phyloP scores from a whole-genome alignment of 2,113 vertebrate species.

The Platichthys stellatus region DNA sequence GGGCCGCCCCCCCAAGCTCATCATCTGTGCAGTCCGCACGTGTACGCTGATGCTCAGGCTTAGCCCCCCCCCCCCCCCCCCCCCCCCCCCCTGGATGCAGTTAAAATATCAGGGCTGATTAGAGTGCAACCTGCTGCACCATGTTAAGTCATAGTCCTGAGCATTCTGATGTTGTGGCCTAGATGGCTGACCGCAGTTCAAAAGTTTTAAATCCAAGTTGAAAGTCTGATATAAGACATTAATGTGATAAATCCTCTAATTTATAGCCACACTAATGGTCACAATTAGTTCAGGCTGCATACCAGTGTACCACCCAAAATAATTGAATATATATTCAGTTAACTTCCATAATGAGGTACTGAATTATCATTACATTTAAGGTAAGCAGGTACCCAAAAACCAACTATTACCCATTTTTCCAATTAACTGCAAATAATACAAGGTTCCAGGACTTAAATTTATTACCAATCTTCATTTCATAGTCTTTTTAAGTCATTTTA shows the following conservation, averaged over 20 bases:
- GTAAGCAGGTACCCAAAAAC: too few relatives aligned
- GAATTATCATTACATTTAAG: too few relatives aligned
- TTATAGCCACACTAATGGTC: too few relatives aligned
- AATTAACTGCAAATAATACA: too few relatives aligned
- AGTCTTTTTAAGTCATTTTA: too few relatives aligned
- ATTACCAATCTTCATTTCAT: too few relatives aligned
- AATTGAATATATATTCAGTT: too few relatives aligned
- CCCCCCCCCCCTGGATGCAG: constrained; percentile 28
- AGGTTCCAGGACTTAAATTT: too few relatives aligned
- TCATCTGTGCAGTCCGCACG: constrained; percentile 56
- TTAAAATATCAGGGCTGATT: constrained; percentile 64
- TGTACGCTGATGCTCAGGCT: constrained; percentile 61
- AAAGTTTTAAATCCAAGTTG: not conserved
- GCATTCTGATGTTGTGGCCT: not conserved
- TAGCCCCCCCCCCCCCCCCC: constrained; percentile 51
- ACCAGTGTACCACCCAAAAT: not conserved
- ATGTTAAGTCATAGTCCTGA: constrained; percentile 19
- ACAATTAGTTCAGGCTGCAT: too few relatives aligned
- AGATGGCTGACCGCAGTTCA: not conserved
- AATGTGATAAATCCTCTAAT: too few relatives aligned
- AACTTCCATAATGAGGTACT: too few relatives aligned
- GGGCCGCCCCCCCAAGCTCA: constrained; percentile 32
- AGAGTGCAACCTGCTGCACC: constrained; percentile 48
- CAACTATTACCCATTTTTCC: too few relatives aligned
- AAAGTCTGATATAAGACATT: not conserved